phyloP scores from a whole-genome alignment of 2,888 invertebrate species.

The Melipona beecheii region DNA sequence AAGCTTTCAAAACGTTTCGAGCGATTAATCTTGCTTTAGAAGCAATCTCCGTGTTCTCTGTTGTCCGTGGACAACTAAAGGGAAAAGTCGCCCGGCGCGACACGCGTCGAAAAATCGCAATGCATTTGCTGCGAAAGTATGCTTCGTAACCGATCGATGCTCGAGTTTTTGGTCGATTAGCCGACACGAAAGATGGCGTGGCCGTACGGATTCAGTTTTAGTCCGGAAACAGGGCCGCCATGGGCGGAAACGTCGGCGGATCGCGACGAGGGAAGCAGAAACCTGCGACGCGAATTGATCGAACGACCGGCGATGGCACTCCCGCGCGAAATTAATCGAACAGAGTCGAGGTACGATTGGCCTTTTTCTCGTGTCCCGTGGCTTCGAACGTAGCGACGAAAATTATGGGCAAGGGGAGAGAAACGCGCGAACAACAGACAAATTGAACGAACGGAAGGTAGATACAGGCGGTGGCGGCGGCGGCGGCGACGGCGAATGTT shows the following conservation, averaged over 20 bases:
- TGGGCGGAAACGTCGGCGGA: conserved; percentile 34
- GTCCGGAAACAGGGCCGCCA: conserved; percentile 36
- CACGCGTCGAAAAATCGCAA: neutral
- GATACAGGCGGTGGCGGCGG: neutral
- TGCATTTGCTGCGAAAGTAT: conserved; percentile 3
- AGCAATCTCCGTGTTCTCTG: too few relatives aligned
- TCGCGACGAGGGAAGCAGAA: conserved; percentile 22
- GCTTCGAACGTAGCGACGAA: conserved; percentile 5
- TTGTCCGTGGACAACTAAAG: neutral
- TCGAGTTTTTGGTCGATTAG: conserved; percentile 28
- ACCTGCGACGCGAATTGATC: conserved; percentile 24
- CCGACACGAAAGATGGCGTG: conserved; percentile 43
- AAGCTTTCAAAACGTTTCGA: neutral
- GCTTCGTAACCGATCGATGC: conserved; percentile 12
- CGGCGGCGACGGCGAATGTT: too few relatives aligned
- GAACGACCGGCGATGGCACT: conserved; percentile 7
- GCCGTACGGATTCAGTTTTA: conserved; percentile 52
- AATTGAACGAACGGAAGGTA: neutral
- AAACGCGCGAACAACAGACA: neutral
- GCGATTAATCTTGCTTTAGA: neutral
- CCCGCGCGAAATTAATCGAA: conserved; percentile 33
- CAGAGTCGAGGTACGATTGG: neutral
- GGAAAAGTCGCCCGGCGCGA: neutral
- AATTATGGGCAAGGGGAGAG: conserved; percentile 15
- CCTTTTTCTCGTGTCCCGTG: neutral